phyloP scores from a whole-genome alignment of 2,797 vertebrate species.

The Zalophus californianus region DNA sequence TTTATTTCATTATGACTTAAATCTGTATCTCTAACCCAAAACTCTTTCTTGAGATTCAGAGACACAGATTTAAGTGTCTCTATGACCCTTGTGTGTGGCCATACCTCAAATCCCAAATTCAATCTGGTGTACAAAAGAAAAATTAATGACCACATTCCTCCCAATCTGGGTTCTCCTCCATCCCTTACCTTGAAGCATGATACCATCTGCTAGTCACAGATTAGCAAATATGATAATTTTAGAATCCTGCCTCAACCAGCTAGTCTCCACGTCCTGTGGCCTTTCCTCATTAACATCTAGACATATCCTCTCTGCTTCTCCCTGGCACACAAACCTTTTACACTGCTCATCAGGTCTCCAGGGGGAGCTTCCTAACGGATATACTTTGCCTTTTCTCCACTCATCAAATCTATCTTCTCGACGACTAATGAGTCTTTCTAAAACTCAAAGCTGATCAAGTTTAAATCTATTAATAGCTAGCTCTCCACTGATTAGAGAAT shows the following conservation, averaged over 20 bases:
- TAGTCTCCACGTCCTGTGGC: background rate
- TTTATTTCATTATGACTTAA: conserved; percentile 39
- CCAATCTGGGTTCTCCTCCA: background rate
- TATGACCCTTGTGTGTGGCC: background rate
- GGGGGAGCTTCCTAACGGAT: background rate
- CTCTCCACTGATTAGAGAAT: background rate
- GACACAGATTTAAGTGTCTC: background rate
- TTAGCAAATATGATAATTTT: background rate
- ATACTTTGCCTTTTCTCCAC: background rate
- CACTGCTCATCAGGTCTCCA: background rate
- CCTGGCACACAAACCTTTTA: background rate
- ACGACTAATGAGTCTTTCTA: background rate
- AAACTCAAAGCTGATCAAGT: conserved; percentile 40
- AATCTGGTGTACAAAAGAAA: background rate
- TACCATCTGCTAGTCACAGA: background rate
- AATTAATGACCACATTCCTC: background rate
- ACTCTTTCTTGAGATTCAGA: background rate
- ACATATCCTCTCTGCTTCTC: background rate
- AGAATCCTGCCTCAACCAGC: background rate
- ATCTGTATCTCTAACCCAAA: background rate
- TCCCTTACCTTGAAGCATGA: background rate
- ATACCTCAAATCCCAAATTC: conserved; percentile 40
- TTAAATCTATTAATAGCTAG: conserved; percentile 54
- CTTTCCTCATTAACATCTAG: background rate
- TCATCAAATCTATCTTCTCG: background rate